Evolutionary conservation across 2,113 vertebrate species (phyloP), one percentile per base, ranked within the genome.

Genomic region (Cacatua alba): DNA sequence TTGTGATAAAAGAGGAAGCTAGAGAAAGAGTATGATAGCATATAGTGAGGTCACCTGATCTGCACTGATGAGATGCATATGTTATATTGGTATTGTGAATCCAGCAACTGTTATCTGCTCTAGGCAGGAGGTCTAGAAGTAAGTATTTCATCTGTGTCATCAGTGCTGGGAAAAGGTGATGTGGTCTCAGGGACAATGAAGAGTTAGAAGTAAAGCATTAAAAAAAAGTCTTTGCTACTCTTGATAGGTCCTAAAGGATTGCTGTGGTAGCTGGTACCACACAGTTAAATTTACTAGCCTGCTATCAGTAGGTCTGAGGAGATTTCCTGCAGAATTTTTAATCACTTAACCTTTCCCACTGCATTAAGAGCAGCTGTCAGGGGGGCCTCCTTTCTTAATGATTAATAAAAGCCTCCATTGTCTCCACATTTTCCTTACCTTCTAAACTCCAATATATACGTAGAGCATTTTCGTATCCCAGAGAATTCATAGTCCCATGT

Each of bases 331-430:
- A 87, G 81, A 94, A 94, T 71, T 87, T 92, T 92, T 88, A 90
- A 89, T 90, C 69, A 55, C 69, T 96, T 90, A 90, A 59, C 81
- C 86, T 93, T 96, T 95, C 86, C 84, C 62, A 76, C 20, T 89
- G 55, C 31, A 80, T 92, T 97, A 94, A 71, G 82, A 93, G 78
- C 60, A 60, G 51, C 67, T 90, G 88, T 75, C 83, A 92, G 20
- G 71, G 20, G 71, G 91, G 70, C 51, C 16, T 93, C 33, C 31
- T 87, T 90, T 76, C 28, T 68, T 88, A 78, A 92, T 64, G 79
- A 57, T 86, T 93, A 93, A 83, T 91, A 83, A 90, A 92, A 88
- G 3, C 8, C 17, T 85, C 17, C 25, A 43, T 43, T 87, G 18
- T 63, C 41, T 79, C 53, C 44, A 82, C 25, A 48, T 76, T 88